phyloP scores from a whole-genome alignment of 2,113 vertebrate genomes.

The Smithornis capensis region DNA sequence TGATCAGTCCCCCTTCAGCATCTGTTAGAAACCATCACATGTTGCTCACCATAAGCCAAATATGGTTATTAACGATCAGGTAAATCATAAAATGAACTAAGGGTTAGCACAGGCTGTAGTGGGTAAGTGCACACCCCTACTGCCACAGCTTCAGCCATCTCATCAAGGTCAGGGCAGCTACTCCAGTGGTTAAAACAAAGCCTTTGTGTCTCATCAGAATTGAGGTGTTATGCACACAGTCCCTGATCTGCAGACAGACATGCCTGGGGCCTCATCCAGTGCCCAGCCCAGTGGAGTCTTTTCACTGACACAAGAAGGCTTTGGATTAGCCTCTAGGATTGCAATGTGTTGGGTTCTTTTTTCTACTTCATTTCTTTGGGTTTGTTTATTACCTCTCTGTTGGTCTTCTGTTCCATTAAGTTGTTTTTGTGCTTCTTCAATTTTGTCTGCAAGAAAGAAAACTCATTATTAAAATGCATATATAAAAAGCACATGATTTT shows the following conservation, averaged over 20 bases:
- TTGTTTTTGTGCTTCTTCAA: conserved; percentile 98
- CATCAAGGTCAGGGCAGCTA: not conserved
- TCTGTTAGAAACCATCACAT: not conserved
- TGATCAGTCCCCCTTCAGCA: not conserved
- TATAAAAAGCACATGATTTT: not conserved
- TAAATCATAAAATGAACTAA: not conserved
- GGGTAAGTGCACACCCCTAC: not conserved
- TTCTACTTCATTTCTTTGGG: not conserved
- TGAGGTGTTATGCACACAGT: not conserved
- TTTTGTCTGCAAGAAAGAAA: conserved; percentile 88
- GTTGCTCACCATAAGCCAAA: not conserved
- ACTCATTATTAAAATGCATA: conserved; percentile 2
- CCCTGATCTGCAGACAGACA: not conserved
- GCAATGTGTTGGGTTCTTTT: not conserved
- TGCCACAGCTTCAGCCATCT: not conserved
- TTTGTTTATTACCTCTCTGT: conserved; percentile 85
- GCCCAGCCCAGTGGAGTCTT: not conserved
- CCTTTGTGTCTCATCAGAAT: not conserved
- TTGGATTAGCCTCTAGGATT: not conserved
- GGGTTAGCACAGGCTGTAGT: not conserved
- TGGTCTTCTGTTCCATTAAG: conserved; percentile 88
- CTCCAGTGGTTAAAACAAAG: not conserved
- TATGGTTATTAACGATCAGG: not conserved
- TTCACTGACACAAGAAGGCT: not conserved
- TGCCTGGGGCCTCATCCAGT: not conserved